phyloP scores from a whole-genome alignment of 2,113 vertebrate genomes.

The Poeciliopsis turrubarensis region DNA sequence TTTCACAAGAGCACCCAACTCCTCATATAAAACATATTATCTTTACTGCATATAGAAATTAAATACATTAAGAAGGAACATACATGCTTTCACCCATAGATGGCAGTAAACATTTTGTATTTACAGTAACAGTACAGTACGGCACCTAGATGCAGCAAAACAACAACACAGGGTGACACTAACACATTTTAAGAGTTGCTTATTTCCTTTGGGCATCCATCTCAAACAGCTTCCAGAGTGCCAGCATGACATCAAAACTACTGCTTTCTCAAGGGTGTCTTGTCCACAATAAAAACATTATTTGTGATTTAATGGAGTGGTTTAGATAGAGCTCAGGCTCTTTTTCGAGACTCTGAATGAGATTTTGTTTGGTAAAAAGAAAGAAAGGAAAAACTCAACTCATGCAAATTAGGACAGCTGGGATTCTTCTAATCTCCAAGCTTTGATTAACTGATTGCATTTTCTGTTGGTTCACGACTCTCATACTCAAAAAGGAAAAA shows the following conservation, averaged over 20 bases:
- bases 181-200: neutral
- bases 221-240: neutral
- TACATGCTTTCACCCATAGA: conserved; percentile 48
- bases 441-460: neutral
- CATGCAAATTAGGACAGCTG: neutral
- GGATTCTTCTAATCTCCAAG: conserved; percentile 27
- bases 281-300: conserved; percentile 3
- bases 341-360: conserved; percentile 3
- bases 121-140: conserved; percentile 9
- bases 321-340: neutral
- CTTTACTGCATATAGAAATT: neutral
- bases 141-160: neutral
- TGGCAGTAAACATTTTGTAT: conserved; percentile 49
- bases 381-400: neutral
- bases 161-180: neutral
- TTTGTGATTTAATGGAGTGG: neutral
- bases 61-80: neutral
- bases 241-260: neutral
- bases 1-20: conserved; percentile 10
- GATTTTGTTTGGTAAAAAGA: neutral
- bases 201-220: neutral
- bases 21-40: neutral
- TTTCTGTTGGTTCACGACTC: neutral
- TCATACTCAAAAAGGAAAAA: neutral
- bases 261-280: neutral